Percentiles rank a stretch among this genome's conserved stretches.
These are phyloP conservation scores for Drosophila asahinai DNA, from an alignment of 1,140 invertebrate species.

Conservation along the genomic window DNA sequence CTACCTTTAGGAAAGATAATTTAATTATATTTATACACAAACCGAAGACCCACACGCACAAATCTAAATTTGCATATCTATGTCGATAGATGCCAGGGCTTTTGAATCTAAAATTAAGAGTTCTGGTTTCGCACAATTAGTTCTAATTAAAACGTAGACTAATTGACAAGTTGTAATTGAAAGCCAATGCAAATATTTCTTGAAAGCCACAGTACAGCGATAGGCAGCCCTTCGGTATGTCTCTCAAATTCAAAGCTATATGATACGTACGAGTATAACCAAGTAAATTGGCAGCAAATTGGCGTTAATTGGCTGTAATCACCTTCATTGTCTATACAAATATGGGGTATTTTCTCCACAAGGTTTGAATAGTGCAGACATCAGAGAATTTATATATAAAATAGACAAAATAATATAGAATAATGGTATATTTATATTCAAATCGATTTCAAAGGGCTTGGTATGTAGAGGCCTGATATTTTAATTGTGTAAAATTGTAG, in stretches of 20 bases:
- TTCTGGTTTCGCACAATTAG: conserved; percentile 22
- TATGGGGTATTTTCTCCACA: neutral
- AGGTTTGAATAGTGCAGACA: neutral
- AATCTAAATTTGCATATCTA: neutral
- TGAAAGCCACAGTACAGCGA: neutral
- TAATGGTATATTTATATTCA: neutral
- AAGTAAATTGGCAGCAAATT: conserved; percentile 34
- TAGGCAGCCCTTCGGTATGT: neutral
- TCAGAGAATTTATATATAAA: neutral
- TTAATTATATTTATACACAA: neutral
- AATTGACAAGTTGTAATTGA: conserved; percentile 37
- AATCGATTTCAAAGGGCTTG: neutral
- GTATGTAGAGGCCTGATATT: too few species aligned
- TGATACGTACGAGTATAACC: neutral
- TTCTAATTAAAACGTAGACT: conserved; percentile 29
- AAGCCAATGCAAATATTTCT: conserved; percentile 14
- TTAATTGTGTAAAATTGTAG: neutral
- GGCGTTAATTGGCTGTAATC: conserved; percentile 31
- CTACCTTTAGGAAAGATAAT: too few species aligned
- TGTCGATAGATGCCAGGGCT: neutral
- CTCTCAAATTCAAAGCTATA: neutral
- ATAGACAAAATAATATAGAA: neutral
- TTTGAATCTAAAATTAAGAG: conserved; percentile 2
- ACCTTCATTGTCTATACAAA: conserved; percentile 19
- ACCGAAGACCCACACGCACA: too few species aligned